Conservation (phyloP, 2,888 invertebrate genomes). For the Pristionchus exspectatus region DNA sequence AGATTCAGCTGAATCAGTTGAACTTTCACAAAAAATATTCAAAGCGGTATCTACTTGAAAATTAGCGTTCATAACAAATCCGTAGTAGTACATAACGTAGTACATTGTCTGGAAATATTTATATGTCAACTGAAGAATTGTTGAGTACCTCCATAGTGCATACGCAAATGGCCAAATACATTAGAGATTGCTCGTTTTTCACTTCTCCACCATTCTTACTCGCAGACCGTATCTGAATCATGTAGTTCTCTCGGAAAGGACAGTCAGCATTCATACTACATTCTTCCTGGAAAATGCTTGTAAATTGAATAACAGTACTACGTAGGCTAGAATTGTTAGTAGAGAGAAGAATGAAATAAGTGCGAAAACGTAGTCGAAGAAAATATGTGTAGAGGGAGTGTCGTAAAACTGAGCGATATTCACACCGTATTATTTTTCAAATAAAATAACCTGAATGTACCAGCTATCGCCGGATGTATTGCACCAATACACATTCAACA, state of each 20-base stretch:
- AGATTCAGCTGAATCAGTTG: not conserved
- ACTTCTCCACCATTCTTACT: not conserved
- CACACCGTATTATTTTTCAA: no score
- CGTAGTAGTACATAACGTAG: slow-evolving; percentile 11
- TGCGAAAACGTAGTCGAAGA: not conserved
- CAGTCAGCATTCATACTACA: not conserved
- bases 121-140: not conserved
- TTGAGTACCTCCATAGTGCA: not conserved
- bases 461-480: not conserved
- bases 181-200: not conserved
- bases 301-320: not conserved
- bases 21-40: not conserved
- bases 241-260: not conserved
- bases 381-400: not conserved
- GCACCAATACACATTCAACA: not conserved
- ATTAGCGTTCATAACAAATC: slow-evolving; percentile 19
- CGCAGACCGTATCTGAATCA: not conserved
- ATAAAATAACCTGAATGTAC: not conserved
- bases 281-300: not conserved
- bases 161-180: slow-evolving; percentile 4
- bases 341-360: not conserved
- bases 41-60: not conserved
- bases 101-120: not conserved
- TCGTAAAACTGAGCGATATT: not conserved
- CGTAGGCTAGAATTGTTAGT: not conserved